Percentiles rank a stretch among this genome's conserved stretches.
phyloP scores from a whole-genome alignment of 30 jellyfish, hydroid and myxozoan species.

The Pelagia noctiluca region DNA sequence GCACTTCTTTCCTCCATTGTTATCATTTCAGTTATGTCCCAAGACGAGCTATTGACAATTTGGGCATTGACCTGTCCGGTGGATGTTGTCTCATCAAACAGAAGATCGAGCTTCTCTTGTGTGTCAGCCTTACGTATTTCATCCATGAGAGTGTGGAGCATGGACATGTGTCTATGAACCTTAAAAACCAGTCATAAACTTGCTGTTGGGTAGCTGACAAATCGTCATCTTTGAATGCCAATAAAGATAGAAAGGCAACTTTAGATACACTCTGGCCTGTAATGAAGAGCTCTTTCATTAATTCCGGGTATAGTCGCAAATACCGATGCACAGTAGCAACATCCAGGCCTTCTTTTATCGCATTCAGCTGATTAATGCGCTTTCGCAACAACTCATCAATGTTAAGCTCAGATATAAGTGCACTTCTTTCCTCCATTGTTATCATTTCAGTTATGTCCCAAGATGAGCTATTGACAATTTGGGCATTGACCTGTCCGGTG shows the following conservation, averaged over 20 bases:
- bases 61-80: no score
- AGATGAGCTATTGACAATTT: conserved; percentile 25
- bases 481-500: conserved; percentile 43
- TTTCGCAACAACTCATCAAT: conserved; percentile 26
- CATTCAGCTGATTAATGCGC: conserved; percentile 27
- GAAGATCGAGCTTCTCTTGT: no score
- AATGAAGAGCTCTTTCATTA: conserved; percentile 8
- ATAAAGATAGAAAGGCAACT: conserved; percentile 9
- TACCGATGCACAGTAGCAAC: conserved; percentile 27
- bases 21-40: neutral
- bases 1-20: no score
- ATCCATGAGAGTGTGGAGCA: no score
- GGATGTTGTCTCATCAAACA: no score
- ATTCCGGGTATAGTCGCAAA: neutral
- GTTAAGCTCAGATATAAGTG: conserved; percentile 10
- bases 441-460: conserved; percentile 35
- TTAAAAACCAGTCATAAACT: no score
- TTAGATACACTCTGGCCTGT: neutral
- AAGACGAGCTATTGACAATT: neutral
- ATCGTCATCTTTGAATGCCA: no score
- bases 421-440: neutral
- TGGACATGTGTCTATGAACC: no score
- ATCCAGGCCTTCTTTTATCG: conserved; percentile 17
- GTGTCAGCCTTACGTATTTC: no score
- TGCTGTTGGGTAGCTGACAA: no score